Conservation (phyloP, 2,888 invertebrate species). For the Micoletzkya japonica region DNA sequence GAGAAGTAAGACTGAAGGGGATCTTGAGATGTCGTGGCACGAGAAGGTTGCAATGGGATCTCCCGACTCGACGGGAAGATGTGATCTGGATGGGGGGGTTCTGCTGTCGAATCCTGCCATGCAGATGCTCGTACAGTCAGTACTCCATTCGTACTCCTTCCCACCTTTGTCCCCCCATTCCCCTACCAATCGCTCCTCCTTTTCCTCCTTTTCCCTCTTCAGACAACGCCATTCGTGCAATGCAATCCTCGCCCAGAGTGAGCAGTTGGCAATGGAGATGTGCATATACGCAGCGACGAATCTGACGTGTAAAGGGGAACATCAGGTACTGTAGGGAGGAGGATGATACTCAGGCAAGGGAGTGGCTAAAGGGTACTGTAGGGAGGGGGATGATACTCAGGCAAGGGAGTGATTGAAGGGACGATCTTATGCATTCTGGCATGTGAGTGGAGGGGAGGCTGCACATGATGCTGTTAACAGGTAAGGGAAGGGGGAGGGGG, state of each 20-base stretch:
- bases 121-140: constrained; percentile 72
- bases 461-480: constrained; percentile 17
- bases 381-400: background rate
- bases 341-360: background rate
- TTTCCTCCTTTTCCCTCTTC: too few species aligned
- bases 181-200: too few species aligned
- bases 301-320: constrained; percentile 44
- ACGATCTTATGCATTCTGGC: constrained; percentile 14
- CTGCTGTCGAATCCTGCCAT: constrained; percentile 85
- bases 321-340: constrained; percentile 37
- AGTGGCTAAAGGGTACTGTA: background rate
- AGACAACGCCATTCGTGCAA: constrained; percentile 54
- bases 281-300: constrained; percentile 57
- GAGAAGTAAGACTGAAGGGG: too few species aligned
- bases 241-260: constrained; percentile 42
- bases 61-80: constrained; percentile 55
- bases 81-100: constrained; percentile 78
- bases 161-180: too few species aligned
- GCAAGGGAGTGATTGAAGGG: constrained; percentile 3
- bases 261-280: constrained; percentile 56
- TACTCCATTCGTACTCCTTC: constrained; percentile 9
- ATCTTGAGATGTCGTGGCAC: constrained; percentile 57
- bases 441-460: constrained; percentile 4
- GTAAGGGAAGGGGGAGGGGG: background rate
- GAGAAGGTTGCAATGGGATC: constrained; percentile 44